phyloP scores from a whole-genome alignment of 1,140 invertebrate species.

The Rhagoletis pomonella region DNA sequence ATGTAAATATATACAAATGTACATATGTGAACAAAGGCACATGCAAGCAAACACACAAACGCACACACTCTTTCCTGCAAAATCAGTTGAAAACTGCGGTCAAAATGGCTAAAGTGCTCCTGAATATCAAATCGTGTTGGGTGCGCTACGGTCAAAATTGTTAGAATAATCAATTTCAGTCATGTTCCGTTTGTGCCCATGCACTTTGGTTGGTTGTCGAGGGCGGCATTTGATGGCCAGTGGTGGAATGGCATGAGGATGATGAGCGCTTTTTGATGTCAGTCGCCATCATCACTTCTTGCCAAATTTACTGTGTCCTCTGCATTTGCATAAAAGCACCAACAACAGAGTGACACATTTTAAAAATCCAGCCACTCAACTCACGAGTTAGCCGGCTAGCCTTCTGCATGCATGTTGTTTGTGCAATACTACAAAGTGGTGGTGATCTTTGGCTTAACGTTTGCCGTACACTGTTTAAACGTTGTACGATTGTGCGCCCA shows the following conservation, averaged over 20 bases:
- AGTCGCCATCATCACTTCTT: neutral
- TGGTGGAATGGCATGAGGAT: neutral
- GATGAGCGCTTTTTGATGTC: too few relatives aligned
- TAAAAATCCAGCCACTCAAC: neutral
- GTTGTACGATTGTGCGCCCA: neutral
- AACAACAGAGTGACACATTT: conserved; percentile 41
- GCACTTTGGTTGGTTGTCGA: neutral
- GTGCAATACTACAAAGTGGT: neutral
- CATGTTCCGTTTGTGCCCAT: neutral
- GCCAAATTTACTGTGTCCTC: neutral
- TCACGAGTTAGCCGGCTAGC: neutral
- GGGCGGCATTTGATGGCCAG: too few relatives aligned
- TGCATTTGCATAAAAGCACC: conserved; percentile 23
- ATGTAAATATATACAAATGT: neutral
- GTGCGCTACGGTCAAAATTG: conserved; percentile 25
- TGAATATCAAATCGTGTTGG: conserved; percentile 34
- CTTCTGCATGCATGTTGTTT: neutral
- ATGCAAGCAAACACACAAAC: neutral
- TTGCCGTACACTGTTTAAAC: neutral
- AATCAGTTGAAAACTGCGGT: conserved; percentile 6
- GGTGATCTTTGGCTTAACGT: conserved; percentile 41
- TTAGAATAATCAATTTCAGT: conserved; percentile 47
- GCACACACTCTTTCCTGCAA: neutral
- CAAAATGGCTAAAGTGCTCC: conserved; percentile 30
- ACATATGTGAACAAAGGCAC: neutral